Evolutionary conservation across 1,140 invertebrate genomes (phyloP).

Genomic region (Steinernema feltiae): DNA sequence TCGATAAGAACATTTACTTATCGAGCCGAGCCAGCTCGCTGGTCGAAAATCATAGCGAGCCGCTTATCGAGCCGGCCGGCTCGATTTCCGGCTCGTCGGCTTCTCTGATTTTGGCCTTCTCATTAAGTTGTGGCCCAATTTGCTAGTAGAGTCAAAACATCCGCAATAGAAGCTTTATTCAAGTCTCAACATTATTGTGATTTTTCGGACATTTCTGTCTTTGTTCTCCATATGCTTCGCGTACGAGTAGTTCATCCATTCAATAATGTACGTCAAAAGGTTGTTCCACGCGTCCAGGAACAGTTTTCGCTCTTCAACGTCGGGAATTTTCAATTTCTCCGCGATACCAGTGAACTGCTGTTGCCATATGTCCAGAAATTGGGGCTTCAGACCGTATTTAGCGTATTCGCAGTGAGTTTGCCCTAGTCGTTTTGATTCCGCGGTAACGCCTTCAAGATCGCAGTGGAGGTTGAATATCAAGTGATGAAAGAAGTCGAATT

Average conservation of each 20-base stretch:
- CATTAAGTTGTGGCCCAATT: no score
- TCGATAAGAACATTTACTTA: no score
- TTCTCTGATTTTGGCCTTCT: no score
- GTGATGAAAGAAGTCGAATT: slow-evolving; percentile 50
- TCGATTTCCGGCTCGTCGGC: no score
- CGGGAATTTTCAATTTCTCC: slow-evolving; percentile 24
- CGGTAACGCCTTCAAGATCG: slow-evolving; percentile 32
- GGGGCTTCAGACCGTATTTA: slow-evolving; percentile 49
- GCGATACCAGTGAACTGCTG: slow-evolving; percentile 37
- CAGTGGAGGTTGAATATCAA: slow-evolving; percentile 41
- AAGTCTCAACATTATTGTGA: no score
- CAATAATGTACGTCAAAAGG: slow-evolving; percentile 35
- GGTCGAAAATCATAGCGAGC: no score
- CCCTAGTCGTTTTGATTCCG: slow-evolving; percentile 33
- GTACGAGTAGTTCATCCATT: slow-evolving; percentile 6
- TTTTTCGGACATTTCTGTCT: not conserved
- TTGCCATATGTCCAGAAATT: slow-evolving; percentile 50
- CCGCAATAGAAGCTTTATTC: no score
- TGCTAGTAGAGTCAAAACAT: no score
- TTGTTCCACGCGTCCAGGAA: slow-evolving; percentile 33
- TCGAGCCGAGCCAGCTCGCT: no score
- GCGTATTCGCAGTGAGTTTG: slow-evolving; percentile 45
- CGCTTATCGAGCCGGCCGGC: no score
- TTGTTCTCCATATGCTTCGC: slow-evolving; percentile 3
- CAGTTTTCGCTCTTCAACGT: slow-evolving; percentile 24